Evolutionary conservation across 2,113 vertebrate genomes (phyloP), one percentile per base, ranked within the genome.

Genomic region (Platichthys flesus): DNA sequence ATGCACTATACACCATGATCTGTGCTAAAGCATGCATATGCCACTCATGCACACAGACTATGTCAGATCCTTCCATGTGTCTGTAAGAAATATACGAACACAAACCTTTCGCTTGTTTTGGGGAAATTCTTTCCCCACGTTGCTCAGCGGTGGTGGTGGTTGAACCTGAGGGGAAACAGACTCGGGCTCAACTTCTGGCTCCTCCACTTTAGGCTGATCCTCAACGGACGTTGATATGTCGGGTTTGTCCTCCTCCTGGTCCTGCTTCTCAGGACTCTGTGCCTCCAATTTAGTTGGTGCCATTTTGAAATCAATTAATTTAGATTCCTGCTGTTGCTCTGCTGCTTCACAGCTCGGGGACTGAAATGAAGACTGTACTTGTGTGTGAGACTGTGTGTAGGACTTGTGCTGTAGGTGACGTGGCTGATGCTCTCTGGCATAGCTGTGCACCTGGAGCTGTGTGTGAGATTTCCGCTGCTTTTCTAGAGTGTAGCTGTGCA

Each of bases 401-500:
- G 52, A 23, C 76, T 87, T 88, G 81, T 35, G 72, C 68, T 84
- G 90, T 15, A 88, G 83, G 15, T 78, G 85, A 63, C 67, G 62
- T 54, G 91, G 73, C 6, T 91, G 94, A 12, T 91, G 87, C 91
- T 94, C 23, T 0, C 88, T 84, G 76, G 92, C 86, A 0, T 92
- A 87, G 76, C 86, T 93, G 83, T 89, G 86, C 15, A 89, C 86
- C 49, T 86, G 91, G 35, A 91, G 83, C 67, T 89, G 91, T 2
- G 83, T 85, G 66, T 68, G 87, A 18, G 78, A 79, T 75, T 90
- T 82, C 67, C 0, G 78, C 91, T 90, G 81, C 82, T 83, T 83
- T 16, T 87, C 64, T 49, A 85, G 88, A 23, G 95, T 92, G 12
- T 96, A 97, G 90, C 94, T 97, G 56, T 98, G 96, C 8, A 96